phyloP scores from a whole-genome alignment of 2,888 invertebrate genomes.

The Empis livida region DNA sequence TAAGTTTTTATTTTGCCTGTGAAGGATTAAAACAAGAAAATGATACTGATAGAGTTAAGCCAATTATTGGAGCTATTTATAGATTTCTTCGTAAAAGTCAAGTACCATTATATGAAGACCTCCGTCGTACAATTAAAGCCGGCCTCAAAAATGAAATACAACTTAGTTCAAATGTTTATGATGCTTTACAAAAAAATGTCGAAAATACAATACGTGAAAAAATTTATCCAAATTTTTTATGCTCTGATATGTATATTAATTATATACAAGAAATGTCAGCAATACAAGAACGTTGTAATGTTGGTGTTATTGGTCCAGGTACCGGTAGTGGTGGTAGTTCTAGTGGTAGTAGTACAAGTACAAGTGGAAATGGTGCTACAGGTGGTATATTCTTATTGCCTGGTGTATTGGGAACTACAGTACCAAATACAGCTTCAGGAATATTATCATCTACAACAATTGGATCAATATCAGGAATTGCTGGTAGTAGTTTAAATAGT shows the following conservation, averaged over 20 bases:
- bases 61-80: conserved; percentile 68
- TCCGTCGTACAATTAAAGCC: conserved; percentile 63
- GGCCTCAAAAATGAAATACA: conserved; percentile 55
- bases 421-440: conserved; percentile 18
- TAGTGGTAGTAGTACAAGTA: conserved; percentile 16
- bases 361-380: background rate
- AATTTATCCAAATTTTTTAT: conserved; percentile 84
- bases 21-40: conserved; percentile 70
- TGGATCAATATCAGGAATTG: conserved; percentile 19
- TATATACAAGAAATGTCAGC: conserved; percentile 56
- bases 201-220: conserved; percentile 74
- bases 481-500: conserved; percentile 31
- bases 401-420: conserved; percentile 12
- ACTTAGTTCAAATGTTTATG: conserved; percentile 69
- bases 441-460: conserved; percentile 15
- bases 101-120: conserved; percentile 69
- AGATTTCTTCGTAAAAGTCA: conserved; percentile 69
- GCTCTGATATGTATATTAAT: conserved; percentile 81
- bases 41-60: conserved; percentile 55
- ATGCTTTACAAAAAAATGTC: conserved; percentile 66
- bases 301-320: conserved; percentile 21
- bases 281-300: conserved; percentile 35
- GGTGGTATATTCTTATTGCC: conserved; percentile 5
- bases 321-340: conserved; percentile 21
- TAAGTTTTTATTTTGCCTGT: conserved; percentile 91